Base-by-base conservation (phyloP, 2,113 vertebrate genomes). In the Steatornis caripensis region DNA sequence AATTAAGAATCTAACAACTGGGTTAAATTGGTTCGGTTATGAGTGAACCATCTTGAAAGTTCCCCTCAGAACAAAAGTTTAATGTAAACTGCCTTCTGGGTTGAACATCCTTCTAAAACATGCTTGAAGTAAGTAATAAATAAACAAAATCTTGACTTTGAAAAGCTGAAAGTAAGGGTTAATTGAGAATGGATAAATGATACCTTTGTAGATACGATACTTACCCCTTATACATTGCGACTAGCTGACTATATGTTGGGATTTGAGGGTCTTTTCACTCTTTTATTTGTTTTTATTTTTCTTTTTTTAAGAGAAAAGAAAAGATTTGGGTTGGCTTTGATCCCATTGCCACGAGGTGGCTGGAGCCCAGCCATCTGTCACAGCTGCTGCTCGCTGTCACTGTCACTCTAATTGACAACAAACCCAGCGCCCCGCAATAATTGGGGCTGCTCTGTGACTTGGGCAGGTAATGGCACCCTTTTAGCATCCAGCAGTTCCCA, bases 371-470 rank as follows among this genome's bases (percentile, higher is more conserved):
- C 99, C 99, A 99, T 99, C 99, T 99, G 99, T 98, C 99, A 98
- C 99, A 99, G 98, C 99, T 99, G 99, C 98, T 98, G 98, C 98
- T 98, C 72, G 89, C 98, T 97, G 91, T 98, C 95, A 92, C 98
- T 99, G 98, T 98, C 98, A 98, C 98, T 99, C 98, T 99, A 98
- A 99, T 98, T 98, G 98, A 99, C 99, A 99, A 98, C 98, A 99
- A 99, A 99, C 98, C 98, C 98, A 98, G 98, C 97, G 97, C 98
- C 98, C 98, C 89, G 91, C 98, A 98, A 98, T 99, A 98, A 99
- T 98, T 98, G 98, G 98, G 98, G 98, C 98, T 99, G 98, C 85
- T 84, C 98, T 98, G 98, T 94, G 96, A 98, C 98, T 99, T 95
- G 93, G 97, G 98, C 98, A 99, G 99, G 99, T 99, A 99, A 98